Evolutionary conservation across 2,797 vertebrate species (phyloP), one percentile per base, ranked within the genome.

Genomic region (Cacajao melanocephalus): DNA sequence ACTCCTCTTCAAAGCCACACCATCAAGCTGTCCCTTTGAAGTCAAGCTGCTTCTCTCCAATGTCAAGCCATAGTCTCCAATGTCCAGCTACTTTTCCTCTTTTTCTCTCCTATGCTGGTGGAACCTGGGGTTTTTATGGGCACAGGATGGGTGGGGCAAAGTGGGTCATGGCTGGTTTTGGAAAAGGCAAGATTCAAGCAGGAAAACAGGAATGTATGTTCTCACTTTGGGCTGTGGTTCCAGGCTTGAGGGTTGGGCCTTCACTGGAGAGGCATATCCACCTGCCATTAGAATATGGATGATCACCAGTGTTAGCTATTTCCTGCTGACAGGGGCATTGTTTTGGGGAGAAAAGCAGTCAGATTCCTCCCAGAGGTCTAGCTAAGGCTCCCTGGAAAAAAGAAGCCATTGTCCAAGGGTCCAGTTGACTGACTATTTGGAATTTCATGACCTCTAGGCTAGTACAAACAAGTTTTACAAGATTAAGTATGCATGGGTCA

Each of bases 231-330:
- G 15, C 7, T 17, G 4, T 67, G 61, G 61, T n/a, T 67, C 61
- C 33, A 67, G 30, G 61, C 61, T 67, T n/a, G 33, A 0, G 33
- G 33, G 33, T n/a, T 67, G 2, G 61, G 15, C 61, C 33, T 14
- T 67, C 61, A 67, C 61, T 0, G 1, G 61, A 17, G 61, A n/a
- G 15, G 61, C 33, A n/a, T 67, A n/a, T 19, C 61, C n/a, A 67
- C 0, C 61, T 67, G 61, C 61, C 33, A n/a, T 67, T 67, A 33
- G 15, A 67, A n/a, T 67, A 67, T 0, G 33, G 61, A 67, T n/a
- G 30, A 67, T 67, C 33, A 67, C 61, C 33, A 33, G 33, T n/a
- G 33, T n/a, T n/a, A 67, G 61, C 33, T 67, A 67, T 33, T 67
- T 67, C 33, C 15, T 67, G 33, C 3, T 67, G 33, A n/a, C 7